Evolutionary conservation across 2,888 invertebrate genomes (phyloP).

Genomic region (Chydorus sphaericus): DNA sequence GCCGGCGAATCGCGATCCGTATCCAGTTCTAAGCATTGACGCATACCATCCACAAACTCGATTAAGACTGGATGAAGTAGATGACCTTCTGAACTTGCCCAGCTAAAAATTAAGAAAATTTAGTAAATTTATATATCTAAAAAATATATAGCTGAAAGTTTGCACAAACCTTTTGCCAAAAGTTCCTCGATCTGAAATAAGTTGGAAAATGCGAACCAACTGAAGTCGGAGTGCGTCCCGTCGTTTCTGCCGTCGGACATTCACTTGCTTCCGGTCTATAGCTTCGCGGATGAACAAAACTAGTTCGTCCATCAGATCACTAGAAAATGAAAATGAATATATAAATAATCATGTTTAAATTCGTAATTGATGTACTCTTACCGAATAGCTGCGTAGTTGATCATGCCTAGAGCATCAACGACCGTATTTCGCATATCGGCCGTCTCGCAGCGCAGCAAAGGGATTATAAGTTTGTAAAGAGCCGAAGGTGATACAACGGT

Average conservation of each 20-base stretch:
- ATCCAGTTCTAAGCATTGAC: constrained; percentile 80
- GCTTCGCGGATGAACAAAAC: constrained; percentile 84
- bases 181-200: constrained; percentile 81
- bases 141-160: background rate
- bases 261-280: constrained; percentile 92
- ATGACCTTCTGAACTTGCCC: constrained; percentile 64
- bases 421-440: constrained; percentile 88
- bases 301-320: constrained; percentile 92
- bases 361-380: constrained; percentile 29
- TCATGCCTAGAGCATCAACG: constrained; percentile 83
- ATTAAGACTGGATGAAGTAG: constrained; percentile 72
- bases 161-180: constrained; percentile 41
- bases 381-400: constrained; percentile 89
- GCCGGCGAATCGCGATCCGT: constrained; percentile 81
- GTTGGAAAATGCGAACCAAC: constrained; percentile 76
- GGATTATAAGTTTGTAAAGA: constrained; percentile 83
- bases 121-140: background rate
- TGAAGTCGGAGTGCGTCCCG: constrained; percentile 85
- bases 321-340: constrained; percentile 28
- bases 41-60: constrained; percentile 88
- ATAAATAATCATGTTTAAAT: background rate
- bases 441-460: constrained; percentile 81
- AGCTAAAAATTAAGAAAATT: background rate
- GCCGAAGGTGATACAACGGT: constrained; percentile 63
- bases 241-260: constrained; percentile 74